phyloP scores from a whole-genome alignment of 1,140 invertebrate genomes.

The Saccostrea cuccullata region DNA sequence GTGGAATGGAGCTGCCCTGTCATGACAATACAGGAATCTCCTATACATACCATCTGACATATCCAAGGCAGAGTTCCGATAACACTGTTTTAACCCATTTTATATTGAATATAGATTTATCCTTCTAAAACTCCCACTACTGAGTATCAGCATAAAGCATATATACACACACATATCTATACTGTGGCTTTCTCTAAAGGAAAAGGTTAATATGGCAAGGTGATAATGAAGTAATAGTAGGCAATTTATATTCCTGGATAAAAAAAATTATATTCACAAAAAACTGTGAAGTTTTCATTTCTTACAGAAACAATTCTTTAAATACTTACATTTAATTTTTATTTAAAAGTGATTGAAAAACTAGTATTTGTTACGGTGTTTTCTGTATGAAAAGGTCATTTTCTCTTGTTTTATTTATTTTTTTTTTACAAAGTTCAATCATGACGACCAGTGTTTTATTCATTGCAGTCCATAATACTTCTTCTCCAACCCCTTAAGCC shows the following conservation, averaged over 20 bases:
- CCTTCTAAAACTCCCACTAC: background rate
- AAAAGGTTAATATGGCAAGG: background rate
- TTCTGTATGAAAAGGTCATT: no score
- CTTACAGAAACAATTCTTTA: no score
- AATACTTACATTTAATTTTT: no score
- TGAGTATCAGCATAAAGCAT: background rate
- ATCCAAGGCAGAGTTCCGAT: background rate
- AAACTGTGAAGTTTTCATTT: no score
- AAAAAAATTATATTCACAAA: background rate
- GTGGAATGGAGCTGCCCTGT: background rate
- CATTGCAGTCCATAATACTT: no score
- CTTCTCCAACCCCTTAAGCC: no score
- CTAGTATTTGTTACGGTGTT: no score
- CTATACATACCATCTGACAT: background rate
- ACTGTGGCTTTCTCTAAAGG: background rate
- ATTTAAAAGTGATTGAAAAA: no score
- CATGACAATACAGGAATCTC: background rate
- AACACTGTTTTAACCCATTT: background rate
- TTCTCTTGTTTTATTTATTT: no score
- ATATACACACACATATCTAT: background rate
- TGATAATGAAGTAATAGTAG: slow-evolving; percentile 8
- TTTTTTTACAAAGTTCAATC: no score
- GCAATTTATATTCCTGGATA: background rate
- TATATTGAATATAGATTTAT: background rate
- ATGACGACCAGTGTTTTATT: no score